Conservation (phyloP, 2,888 invertebrate genomes). For the Rotaria macrura region DNA sequence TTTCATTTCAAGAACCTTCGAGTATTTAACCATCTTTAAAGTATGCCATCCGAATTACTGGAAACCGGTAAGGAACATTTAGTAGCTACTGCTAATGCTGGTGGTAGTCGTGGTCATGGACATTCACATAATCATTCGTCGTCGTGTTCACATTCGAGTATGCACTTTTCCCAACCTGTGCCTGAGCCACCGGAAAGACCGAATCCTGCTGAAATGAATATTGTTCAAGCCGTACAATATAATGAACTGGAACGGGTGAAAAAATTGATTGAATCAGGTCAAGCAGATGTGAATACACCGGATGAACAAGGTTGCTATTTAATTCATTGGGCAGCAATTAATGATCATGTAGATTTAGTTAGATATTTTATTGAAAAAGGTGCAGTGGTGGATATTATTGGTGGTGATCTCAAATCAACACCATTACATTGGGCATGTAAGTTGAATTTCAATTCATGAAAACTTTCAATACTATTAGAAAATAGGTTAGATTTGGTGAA, state of each 20-base stretch:
- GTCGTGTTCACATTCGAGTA: not conserved
- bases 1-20: not conserved
- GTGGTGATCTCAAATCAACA: not conserved
- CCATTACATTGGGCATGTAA: constrained; percentile 19
- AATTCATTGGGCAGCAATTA: constrained; percentile 20
- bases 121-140: not conserved
- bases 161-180: not conserved
- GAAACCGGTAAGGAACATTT: not conserved
- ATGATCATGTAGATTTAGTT: not conserved
- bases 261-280: constrained; percentile 68
- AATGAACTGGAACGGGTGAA: constrained; percentile 53
- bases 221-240: constrained; percentile 65
- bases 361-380: constrained; percentile 5
- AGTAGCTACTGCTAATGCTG: not conserved
- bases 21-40: not conserved
- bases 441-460: not conserved
- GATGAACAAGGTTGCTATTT: constrained; percentile 63
- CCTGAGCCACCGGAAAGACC: not conserved
- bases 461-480: no score
- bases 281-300: constrained; percentile 72
- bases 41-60: not conserved
- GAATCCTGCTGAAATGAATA: not conserved
- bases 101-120: not conserved
- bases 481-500: no score
- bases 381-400: not conserved